A percentile compares a stretch with the other conserved stretches of the same genome.
Conservation (phyloP, 2,797 vertebrate species). For the Anguilla obscura region DNA sequence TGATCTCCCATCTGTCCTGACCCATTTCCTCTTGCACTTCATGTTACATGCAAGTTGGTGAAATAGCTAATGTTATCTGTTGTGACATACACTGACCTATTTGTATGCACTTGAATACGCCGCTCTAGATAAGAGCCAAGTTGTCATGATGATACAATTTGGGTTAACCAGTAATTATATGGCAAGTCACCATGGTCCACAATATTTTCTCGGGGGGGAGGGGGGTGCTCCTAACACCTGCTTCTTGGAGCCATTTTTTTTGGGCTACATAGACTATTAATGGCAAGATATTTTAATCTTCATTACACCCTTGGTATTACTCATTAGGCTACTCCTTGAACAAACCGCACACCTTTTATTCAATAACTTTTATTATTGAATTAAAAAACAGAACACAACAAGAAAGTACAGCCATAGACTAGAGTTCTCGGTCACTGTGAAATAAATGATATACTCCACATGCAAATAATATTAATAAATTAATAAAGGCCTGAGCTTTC, state of each 20-base stretch:
- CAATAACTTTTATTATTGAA: background rate
- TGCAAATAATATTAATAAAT: background rate
- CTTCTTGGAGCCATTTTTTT: no score
- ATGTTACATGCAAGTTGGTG: background rate
- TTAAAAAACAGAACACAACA: background rate
- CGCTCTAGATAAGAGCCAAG: background rate
- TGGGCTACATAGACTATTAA: no score
- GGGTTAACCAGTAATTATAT: no score
- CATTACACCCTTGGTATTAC: no score
- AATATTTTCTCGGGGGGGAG: no score
- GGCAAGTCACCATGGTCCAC: no score
- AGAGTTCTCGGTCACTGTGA: background rate
- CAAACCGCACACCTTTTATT: no score
- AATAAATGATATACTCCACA: background rate
- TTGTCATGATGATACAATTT: background rate
- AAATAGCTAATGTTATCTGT: background rate
- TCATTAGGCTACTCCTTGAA: no score
- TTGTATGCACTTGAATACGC: background rate
- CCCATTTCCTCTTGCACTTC: background rate
- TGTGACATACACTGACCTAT: background rate
- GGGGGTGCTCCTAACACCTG: no score
- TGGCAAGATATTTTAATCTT: no score
- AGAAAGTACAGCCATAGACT: background rate
- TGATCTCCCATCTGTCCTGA: background rate
- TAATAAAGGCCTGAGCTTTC: background rate